phyloP scores from a whole-genome alignment of 2,888 invertebrate genomes.

The Gymnosoma rotundatum region DNA sequence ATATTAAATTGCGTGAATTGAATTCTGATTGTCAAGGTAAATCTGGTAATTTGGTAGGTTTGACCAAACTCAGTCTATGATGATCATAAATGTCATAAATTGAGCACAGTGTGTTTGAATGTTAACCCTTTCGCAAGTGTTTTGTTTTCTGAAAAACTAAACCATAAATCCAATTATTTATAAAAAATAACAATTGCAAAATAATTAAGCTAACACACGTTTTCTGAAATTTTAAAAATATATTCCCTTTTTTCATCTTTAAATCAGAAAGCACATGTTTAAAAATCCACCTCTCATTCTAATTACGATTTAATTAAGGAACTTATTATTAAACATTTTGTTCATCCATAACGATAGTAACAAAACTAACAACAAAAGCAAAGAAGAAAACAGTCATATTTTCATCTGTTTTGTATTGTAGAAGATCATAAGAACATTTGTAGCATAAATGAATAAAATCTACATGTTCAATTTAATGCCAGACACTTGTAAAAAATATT shows the following conservation, averaged over 20 bases:
- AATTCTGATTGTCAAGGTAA: too few species aligned
- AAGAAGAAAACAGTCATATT: conserved; percentile 17
- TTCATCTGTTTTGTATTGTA: conserved; percentile 59
- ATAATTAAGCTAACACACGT: too few species aligned
- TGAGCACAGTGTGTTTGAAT: too few species aligned
- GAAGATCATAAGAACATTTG: conserved; percentile 55
- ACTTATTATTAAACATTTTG: not conserved
- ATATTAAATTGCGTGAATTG: too few species aligned
- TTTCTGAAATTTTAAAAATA: too few species aligned
- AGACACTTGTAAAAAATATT: conserved; percentile 62
- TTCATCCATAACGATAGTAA: not conserved
- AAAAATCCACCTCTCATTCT: not conserved
- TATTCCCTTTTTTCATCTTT: not conserved
- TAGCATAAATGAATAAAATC: conserved; percentile 73
- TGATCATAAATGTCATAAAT: too few species aligned
- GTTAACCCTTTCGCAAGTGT: too few species aligned
- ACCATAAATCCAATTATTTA: too few species aligned
- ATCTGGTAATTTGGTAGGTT: too few species aligned
- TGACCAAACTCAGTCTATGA: too few species aligned
- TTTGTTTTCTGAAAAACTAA: too few species aligned
- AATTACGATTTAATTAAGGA: not conserved
- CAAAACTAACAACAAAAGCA: conserved; percentile 3
- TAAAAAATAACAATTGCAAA: too few species aligned
- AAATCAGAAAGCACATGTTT: not conserved
- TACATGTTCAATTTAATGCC: conserved; percentile 67